Conservation (phyloP, 1,140 invertebrate genomes). For the Littorina saxatilis region DNA sequence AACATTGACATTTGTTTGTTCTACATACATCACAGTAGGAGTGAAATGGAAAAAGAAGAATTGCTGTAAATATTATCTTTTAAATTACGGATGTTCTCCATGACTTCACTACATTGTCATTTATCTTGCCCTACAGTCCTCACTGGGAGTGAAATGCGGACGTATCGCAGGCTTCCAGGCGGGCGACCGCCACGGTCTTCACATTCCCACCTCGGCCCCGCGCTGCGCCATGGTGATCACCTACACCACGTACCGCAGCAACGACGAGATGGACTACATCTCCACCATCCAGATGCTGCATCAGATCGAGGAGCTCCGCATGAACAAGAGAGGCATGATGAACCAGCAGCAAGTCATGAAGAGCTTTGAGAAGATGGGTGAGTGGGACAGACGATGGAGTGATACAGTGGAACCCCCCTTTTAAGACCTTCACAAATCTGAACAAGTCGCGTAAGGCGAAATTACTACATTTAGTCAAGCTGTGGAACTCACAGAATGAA, state of each 20-base stretch:
- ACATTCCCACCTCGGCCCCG: conserved; percentile 73
- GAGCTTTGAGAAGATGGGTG: conserved; percentile 54
- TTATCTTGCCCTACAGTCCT: conserved; percentile 54
- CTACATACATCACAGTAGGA: too few relatives aligned
- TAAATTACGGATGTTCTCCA: too few relatives aligned
- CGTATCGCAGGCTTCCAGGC: conserved; percentile 80
- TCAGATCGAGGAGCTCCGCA: conserved; percentile 48
- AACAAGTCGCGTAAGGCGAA: too few relatives aligned
- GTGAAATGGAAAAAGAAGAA: too few relatives aligned
- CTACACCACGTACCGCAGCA: conserved; percentile 41
- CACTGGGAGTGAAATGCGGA: conserved; percentile 79
- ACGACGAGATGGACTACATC: conserved; percentile 50
- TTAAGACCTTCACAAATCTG: too few relatives aligned
- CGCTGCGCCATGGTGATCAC: conserved; percentile 78
- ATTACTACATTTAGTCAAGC: too few relatives aligned
- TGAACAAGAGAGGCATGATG: conserved; percentile 9
- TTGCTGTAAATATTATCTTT: too few relatives aligned
- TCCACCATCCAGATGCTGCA: conserved; percentile 48
- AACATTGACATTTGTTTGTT: too few relatives aligned
- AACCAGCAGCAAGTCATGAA: conserved; percentile 44
- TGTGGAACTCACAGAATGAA: too few relatives aligned
- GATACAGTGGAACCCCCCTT: too few relatives aligned
- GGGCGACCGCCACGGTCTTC: conserved; percentile 79
- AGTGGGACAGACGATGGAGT: too few relatives aligned
- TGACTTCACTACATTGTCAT: too few relatives aligned